A percentile compares a stretch with the other conserved stretches of the same genome.
phyloP scores from a whole-genome alignment of 2,888 invertebrate genomes.

The Archaeoteleia sp. region DNA sequence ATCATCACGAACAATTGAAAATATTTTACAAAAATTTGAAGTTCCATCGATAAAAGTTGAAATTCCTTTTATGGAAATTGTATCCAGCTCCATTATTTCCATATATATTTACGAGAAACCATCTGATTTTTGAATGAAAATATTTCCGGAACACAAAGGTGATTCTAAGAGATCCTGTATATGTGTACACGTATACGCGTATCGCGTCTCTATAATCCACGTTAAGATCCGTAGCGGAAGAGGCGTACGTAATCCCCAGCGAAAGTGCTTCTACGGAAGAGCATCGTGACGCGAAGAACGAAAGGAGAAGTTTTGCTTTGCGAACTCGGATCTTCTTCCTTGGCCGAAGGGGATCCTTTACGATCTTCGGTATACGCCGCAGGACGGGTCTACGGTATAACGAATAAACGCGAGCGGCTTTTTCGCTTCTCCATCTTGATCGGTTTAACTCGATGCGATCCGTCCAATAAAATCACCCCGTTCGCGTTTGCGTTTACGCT shows the following conservation, averaged over 20 bases:
- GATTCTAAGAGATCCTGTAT: not conserved
- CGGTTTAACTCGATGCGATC: constrained; percentile 69
- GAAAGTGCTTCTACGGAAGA: constrained; percentile 52
- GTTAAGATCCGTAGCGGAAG: constrained; percentile 53
- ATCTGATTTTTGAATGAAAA: too few relatives aligned
- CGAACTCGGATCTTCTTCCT: constrained; percentile 38
- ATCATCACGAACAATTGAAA: too few relatives aligned
- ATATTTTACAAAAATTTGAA: too few relatives aligned
- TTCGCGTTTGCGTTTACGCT: constrained; percentile 68
- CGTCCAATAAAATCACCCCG: constrained; percentile 68
- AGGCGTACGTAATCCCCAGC: constrained; percentile 53
- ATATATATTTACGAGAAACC: too few relatives aligned
- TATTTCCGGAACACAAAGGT: too few relatives aligned
- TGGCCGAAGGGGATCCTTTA: constrained; percentile 63
- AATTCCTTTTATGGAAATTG: too few relatives aligned
- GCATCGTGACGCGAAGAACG: constrained; percentile 41
- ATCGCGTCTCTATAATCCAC: constrained; percentile 42
- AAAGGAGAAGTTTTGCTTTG: constrained; percentile 58
- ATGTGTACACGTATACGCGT: not conserved
- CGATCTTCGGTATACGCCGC: constrained; percentile 60
- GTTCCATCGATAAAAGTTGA: too few relatives aligned
- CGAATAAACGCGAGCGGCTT: constrained; percentile 68
- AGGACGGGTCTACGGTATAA: constrained; percentile 56
- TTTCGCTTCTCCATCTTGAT: constrained; percentile 72
- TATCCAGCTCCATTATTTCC: too few relatives aligned